phyloP scores from a whole-genome alignment of 2,888 invertebrate genomes.

The Adineta ricciae region DNA sequence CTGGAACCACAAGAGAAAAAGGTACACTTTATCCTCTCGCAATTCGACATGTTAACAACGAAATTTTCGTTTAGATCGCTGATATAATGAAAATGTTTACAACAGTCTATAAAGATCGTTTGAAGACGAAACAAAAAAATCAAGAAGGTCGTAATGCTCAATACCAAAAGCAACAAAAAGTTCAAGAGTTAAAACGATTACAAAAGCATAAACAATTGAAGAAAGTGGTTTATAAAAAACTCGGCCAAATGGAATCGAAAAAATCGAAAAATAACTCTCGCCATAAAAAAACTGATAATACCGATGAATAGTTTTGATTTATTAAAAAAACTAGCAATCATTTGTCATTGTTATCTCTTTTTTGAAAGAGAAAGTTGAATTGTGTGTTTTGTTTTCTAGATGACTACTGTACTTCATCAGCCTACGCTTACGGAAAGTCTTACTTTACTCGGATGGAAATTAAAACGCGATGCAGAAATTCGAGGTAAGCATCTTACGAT shows the following conservation, averaged over 20 bases:
- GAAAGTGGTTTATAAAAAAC: constrained; percentile 25
- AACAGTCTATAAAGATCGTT: constrained; percentile 27
- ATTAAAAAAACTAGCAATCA: background rate
- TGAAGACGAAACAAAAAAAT: constrained; percentile 22
- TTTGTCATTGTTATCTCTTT: background rate
- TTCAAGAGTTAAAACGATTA: constrained; percentile 28
- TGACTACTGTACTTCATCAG: constrained; percentile 1
- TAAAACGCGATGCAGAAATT: background rate
- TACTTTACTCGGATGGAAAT: background rate
- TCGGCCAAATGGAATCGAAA: constrained; percentile 28
- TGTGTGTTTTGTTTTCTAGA: background rate
- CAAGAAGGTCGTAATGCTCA: constrained; percentile 14
- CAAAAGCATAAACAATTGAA: constrained; percentile 32
- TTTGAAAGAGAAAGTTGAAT: background rate
- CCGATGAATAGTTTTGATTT: background rate
- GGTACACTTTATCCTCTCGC: background rate
- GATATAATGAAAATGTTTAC: constrained; percentile 33
- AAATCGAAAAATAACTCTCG: constrained; percentile 18
- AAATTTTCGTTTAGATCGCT: constrained; percentile 8
- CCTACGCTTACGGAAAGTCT: background rate
- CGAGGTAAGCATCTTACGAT: background rate
- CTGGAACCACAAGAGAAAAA: constrained; percentile 31
- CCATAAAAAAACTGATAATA: background rate
- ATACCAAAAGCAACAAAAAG: constrained; percentile 24
- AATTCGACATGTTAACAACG: background rate